Evolutionary conservation across 2,888 invertebrate genomes (phyloP), one percentile per base, ranked within the genome.

Genomic region (Hermaeophaga mercurialis): DNA sequence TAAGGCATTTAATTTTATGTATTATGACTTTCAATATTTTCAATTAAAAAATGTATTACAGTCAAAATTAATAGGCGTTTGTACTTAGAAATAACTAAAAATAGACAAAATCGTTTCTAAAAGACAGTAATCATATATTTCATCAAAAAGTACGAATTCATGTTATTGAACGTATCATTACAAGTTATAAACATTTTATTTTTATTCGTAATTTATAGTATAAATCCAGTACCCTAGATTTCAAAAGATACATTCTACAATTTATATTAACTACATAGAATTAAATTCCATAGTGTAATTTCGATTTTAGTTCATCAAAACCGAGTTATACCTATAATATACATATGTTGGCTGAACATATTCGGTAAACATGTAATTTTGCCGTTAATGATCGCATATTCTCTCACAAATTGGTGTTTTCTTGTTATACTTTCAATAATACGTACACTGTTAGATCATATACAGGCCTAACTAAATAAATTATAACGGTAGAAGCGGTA

Each of bases 321-420:
- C 22, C 47, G 22, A 22, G 18, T 24, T 48, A 47, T 43, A 31
- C 31, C 47, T 47, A 31, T 31, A 49, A 41, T 39, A 50, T 45
- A 49, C 31, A 28, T 54, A 54, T 31, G 47, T 49, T 49, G 44
- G 31, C 18, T 14, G 45, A 49, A 49, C 31, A 54, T 44, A 49
- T 47, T 58, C 44, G 48, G 58, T 58, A 58, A 58, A 58, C 58
- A 58, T 58, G 49, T 58, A 58, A 58, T 58, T 53, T 53, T 12
- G 19, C 44, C 19, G 22, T 49, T 54, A 54, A 58, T 58, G 49
- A 58, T 54, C 57, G 43, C 45, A 44, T 45, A 55, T 55, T 41
- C 44, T 49, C 55, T 48, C 48, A 48, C 38, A 49, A 58, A 58
- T 49, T 58, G 58, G 33, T 58, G 41, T 58, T 58, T 54, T 58